phyloP scores from a whole-genome alignment of 1,140 invertebrate species.

The Solenopsis invicta region DNA sequence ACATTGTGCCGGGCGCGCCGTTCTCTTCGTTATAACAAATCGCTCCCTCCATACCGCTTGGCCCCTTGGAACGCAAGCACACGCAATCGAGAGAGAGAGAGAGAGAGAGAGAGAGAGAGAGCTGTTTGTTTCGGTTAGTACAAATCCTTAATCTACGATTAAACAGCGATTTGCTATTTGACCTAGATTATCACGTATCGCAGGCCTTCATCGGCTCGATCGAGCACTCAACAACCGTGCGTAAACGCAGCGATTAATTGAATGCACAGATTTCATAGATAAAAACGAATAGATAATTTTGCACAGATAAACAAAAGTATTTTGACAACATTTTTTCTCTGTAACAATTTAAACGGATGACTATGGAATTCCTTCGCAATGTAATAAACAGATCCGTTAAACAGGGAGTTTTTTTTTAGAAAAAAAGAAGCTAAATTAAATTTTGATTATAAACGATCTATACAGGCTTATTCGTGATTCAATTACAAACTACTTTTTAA shows the following conservation, averaged over 20 bases:
- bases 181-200: conserved; percentile 75
- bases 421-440: neutral
- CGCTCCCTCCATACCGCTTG: conserved; percentile 60
- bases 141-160: conserved; percentile 77
- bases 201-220: conserved; percentile 56
- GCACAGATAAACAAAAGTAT: conserved; percentile 8
- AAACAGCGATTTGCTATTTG: conserved; percentile 79
- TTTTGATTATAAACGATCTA: neutral
- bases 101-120: conserved; percentile 59
- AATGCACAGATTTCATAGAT: conserved; percentile 8
- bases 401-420: neutral
- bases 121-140: conserved; percentile 74
- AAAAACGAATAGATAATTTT: conserved; percentile 7
- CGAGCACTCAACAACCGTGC: neutral
- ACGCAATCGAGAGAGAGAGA: conserved; percentile 69
- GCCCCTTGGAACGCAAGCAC: conserved; percentile 56
- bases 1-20: conserved; percentile 76
- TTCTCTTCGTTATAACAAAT: conserved; percentile 81
- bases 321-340: neutral
- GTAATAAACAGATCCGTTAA: neutral
- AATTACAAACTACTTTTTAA: neutral
- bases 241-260: conserved; percentile 34
- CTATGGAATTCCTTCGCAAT: neutral
- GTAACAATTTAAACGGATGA: neutral
- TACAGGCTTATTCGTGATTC: neutral